Evolutionary conservation across 2,113 vertebrate species (phyloP).

Genomic region (Columba janthina): DNA sequence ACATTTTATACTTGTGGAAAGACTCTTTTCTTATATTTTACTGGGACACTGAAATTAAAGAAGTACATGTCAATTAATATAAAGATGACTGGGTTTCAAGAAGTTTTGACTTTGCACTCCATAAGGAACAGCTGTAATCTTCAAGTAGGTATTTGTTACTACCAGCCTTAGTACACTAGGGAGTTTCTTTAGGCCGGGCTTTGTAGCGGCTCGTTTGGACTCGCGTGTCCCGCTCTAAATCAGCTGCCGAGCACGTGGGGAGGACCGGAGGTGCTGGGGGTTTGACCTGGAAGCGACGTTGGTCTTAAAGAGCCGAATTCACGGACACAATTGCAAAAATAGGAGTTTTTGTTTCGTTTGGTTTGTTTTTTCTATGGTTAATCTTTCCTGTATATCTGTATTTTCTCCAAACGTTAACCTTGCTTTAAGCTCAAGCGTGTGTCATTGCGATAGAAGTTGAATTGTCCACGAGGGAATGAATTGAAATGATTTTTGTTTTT

Average conservation of each 20-base stretch:
- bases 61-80: conserved; percentile 68
- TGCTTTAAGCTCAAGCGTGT: conserved; percentile 60
- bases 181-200: conserved; percentile 49
- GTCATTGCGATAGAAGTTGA: conserved; percentile 31
- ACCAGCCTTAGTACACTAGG: conserved; percentile 46
- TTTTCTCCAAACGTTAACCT: conserved; percentile 36
- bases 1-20: conserved; percentile 80
- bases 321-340: conserved; percentile 38
- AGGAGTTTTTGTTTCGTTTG: neutral
- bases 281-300: neutral
- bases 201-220: conserved; percentile 54
- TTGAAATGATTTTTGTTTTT: conserved; percentile 56
- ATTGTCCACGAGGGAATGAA: conserved; percentile 54
- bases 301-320: conserved; percentile 53
- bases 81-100: conserved; percentile 61
- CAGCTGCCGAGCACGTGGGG: conserved; percentile 54
- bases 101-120: conserved; percentile 73
- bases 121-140: conserved; percentile 72
- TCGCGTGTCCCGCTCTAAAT: conserved; percentile 31
- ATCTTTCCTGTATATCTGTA: conserved; percentile 26
- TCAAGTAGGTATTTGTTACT: conserved; percentile 34
- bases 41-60: conserved; percentile 69
- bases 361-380: neutral
- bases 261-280: conserved; percentile 18
- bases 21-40: conserved; percentile 80